phyloP scores from a whole-genome alignment of 2,888 invertebrate species.

The Laspeyria flexula region DNA sequence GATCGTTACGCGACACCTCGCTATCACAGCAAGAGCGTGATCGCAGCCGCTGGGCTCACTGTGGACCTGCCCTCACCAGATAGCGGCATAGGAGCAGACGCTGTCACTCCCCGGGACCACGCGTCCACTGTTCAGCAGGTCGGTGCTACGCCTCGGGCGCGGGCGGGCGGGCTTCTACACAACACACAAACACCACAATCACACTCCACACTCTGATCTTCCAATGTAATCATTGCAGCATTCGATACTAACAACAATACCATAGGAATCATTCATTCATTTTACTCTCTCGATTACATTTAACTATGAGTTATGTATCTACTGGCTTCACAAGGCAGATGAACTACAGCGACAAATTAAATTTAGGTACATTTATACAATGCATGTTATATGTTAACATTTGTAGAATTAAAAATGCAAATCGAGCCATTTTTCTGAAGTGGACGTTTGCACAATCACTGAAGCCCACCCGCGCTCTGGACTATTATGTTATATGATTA shows the following conservation, averaged over 20 bases:
- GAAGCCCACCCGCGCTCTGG: conserved; percentile 78
- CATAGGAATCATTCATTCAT: conserved; percentile 37
- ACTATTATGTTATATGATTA: conserved; percentile 22
- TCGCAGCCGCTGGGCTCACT: conserved; percentile 93
- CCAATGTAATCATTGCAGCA: conserved; percentile 38
- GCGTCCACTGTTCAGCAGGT: conserved; percentile 94
- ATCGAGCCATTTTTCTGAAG: conserved; percentile 23
- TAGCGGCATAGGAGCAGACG: conserved; percentile 97
- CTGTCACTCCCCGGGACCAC: conserved; percentile 96
- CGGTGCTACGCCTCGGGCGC: conserved; percentile 79
- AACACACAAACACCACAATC: conserved; percentile 41
- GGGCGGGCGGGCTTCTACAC: conserved; percentile 74
- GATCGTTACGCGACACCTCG: conserved; percentile 89
- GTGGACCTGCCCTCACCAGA: conserved; percentile 98
- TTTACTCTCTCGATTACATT: conserved; percentile 19
- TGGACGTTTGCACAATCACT: conserved; percentile 49
- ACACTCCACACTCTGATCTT: conserved; percentile 38
- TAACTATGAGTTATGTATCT: conserved; percentile 15
- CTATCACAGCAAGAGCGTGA: conserved; percentile 90
- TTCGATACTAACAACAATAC: conserved; percentile 18
- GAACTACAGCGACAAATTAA: conserved; percentile 2
- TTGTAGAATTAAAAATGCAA: conserved; percentile 18
- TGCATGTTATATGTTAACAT: conserved; percentile 25
- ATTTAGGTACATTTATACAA: conserved; percentile 55
- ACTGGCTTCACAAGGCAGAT: conserved; percentile 17